Conservation (phyloP, 2,888 invertebrate genomes). For the Chymomyza caudatula region DNA sequence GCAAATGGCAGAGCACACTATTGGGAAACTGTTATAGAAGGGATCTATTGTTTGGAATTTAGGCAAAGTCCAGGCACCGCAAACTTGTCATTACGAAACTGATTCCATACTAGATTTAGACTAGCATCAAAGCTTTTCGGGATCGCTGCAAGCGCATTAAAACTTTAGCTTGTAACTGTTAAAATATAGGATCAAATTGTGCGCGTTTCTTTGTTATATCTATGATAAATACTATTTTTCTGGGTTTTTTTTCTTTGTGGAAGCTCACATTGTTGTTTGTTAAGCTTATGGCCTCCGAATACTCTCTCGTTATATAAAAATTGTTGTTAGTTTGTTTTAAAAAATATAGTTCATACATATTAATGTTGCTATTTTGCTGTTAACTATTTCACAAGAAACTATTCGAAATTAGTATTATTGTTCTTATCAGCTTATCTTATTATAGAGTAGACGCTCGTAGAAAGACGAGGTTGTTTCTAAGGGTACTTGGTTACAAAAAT, state of each 20-base stretch:
- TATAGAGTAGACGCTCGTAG: background rate
- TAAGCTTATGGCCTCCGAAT: conserved; percentile 34
- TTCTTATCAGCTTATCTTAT: background rate
- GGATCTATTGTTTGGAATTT: too few relatives aligned
- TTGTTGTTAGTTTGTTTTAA: conserved; percentile 15
- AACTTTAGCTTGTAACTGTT: too few relatives aligned
- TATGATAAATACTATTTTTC: background rate
- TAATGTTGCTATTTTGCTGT: conserved; percentile 36
- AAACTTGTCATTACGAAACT: too few relatives aligned
- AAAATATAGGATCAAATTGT: too few relatives aligned
- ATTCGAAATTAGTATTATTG: background rate
- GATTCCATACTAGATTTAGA: too few relatives aligned
- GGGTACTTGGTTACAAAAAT: too few relatives aligned
- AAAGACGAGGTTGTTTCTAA: background rate
- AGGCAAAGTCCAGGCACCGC: too few relatives aligned
- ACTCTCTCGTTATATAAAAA: conserved; percentile 19
- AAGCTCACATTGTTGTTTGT: conserved; percentile 57
- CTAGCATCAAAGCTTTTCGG: too few relatives aligned
- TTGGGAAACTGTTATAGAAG: too few relatives aligned
- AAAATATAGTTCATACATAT: conserved; percentile 9
- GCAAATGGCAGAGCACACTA: too few relatives aligned
- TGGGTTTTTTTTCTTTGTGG: conserved; percentile 33
- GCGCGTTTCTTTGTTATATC: conserved; percentile 9
- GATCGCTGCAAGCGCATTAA: too few relatives aligned
- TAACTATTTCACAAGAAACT: conserved; percentile 54